phyloP scores from a whole-genome alignment of 2,888 invertebrate genomes.

The Pheosia tremula region DNA sequence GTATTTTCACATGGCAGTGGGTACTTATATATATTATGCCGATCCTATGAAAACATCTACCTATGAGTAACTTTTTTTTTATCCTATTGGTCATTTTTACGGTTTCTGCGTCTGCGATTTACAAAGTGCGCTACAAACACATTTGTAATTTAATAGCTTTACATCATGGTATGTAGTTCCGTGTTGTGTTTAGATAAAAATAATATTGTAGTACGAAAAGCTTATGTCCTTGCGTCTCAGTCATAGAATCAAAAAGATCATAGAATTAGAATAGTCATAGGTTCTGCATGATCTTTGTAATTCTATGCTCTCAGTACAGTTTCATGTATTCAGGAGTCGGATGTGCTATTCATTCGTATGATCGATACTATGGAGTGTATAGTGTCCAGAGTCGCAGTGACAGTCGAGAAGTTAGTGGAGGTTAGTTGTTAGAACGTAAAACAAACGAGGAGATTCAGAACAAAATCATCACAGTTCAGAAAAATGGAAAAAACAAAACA shows the following conservation, averaged over 20 bases:
- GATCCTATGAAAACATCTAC: no score
- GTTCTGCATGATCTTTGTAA: no score
- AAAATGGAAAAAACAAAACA: slow-evolving; percentile 53
- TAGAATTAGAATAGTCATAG: no score
- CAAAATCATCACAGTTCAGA: slow-evolving; percentile 61
- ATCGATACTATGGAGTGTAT: slow-evolving; percentile 33
- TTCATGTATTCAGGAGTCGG: slow-evolving; percentile 36
- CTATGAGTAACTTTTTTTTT: no score
- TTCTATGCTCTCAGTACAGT: slow-evolving; percentile 53
- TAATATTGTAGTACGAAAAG: slow-evolving; percentile 49
- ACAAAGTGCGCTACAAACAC: neutral
- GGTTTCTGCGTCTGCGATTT: neutral
- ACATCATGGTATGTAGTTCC: neutral
- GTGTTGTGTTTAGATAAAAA: slow-evolving; percentile 44
- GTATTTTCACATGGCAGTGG: neutral
- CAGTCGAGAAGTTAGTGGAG: slow-evolving; percentile 68
- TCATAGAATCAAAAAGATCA: no score
- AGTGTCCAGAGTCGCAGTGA: slow-evolving; percentile 52
- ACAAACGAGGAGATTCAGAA: slow-evolving; percentile 51
- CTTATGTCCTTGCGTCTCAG: slow-evolving; percentile 47
- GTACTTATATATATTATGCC: no score
- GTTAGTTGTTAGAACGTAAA: slow-evolving; percentile 60
- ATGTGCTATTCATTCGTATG: slow-evolving; percentile 26
- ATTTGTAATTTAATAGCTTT: no score
- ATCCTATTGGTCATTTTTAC: no score